Evolutionary conservation across 2,113 vertebrate genomes (phyloP).

Genomic region (Cairina moschata): DNA sequence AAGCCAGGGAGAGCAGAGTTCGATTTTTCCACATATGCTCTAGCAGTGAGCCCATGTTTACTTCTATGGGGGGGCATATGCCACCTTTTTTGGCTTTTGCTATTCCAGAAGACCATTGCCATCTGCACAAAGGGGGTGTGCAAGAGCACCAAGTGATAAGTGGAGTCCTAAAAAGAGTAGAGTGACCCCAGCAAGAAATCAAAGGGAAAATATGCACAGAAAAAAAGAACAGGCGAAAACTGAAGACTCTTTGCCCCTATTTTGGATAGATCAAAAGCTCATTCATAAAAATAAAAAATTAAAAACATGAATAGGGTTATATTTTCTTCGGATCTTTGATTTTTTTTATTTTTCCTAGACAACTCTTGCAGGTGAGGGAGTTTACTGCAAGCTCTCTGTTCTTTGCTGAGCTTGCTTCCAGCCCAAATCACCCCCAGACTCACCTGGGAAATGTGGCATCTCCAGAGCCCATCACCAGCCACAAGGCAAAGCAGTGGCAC

Average conservation of each 20-base stretch:
- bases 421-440: neutral
- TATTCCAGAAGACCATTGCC: neutral
- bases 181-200: neutral
- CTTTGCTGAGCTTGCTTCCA: rapidly evolving
- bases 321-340: rapidly evolving
- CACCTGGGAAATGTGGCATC: neutral
- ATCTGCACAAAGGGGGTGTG: neutral
- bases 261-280: neutral
- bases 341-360: neutral
- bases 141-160: neutral
- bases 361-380: neutral
- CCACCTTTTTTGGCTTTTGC: neutral
- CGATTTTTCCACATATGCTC: neutral
- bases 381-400: neutral
- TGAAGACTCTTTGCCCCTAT: neutral
- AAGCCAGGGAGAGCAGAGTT: neutral
- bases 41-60: neutral
- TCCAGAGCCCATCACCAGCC: slow-evolving; percentile 34
- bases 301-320: neutral
- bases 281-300: neutral
- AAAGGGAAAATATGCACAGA: neutral
- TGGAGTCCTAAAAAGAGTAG: neutral
- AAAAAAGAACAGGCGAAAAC: neutral
- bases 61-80: neutral
- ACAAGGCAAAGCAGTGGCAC: neutral